Evolutionary conservation across 1,140 invertebrate species (phyloP), one percentile per base, ranked within the genome.

Genomic region (Ips typographus): DNA sequence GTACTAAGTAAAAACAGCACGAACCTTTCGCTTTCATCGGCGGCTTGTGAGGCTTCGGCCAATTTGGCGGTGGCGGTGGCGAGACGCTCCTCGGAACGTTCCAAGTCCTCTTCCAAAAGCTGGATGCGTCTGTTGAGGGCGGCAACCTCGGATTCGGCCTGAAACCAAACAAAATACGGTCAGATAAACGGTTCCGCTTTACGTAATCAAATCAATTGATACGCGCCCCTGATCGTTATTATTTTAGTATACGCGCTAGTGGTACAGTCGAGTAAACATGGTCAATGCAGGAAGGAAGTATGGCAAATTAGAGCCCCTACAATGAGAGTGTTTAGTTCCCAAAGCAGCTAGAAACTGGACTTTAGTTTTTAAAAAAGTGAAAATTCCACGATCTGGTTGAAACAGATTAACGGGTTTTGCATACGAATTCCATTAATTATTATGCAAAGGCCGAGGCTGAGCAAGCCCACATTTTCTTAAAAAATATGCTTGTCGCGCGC

Each of bases 11-110:
- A 22, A 22, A 22, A 0, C 22, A 59, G 5, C 38, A 59, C 88
- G 87, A 89, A 99, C 98, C 98, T 95, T 93, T 99, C 97, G 81
- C 95, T 98, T 86, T 99, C 98, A 89, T 99, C 98, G 79, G 97
- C 97, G 77, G 96, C 94, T 84, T 98, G 95, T 74, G 96, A 98
- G 76, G 98, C 98, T 87, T 99, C 96, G 73, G 98, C 95, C 81
- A 99, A 86, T 86, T 99, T 99, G 80, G 92, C 90, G 77, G 96
- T 96, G 82, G 96, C 96, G 74, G 94, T 95, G 79, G 94, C 93
- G 77, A 99, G 87, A 84, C 97, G 91, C 83, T 98, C 95, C 83
- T 99, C 97, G 72, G 96, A 98, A 84, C 96, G 91, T 83, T 99
- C 97, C 77, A 98, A 88, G 84, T 99, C 97, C 83, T 99, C 97